Percentiles rank a stretch among this genome's conserved stretches.
Conservation (phyloP, 2,888 invertebrate species). For the Hartigia nigra region DNA sequence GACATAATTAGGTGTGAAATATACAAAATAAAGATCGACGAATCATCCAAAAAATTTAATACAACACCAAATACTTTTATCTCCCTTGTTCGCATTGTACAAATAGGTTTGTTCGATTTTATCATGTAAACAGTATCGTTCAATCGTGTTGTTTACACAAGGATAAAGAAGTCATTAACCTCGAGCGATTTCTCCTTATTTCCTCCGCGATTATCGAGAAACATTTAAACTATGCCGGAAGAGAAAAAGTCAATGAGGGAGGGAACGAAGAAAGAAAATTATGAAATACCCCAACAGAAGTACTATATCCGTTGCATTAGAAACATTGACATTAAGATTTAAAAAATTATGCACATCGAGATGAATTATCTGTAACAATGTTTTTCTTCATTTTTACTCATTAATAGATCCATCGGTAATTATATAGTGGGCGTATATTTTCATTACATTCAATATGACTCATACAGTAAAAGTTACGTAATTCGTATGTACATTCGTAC, state of each 20-base stretch:
- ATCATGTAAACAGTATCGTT: not conserved
- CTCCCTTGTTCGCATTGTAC: not conserved
- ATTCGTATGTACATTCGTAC: constrained; percentile 7
- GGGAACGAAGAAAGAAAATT: not conserved
- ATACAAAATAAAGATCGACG: not conserved
- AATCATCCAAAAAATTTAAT: not conserved
- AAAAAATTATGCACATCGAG: not conserved
- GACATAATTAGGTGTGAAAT: not conserved
- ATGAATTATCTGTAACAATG: not conserved
- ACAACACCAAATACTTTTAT: not conserved
- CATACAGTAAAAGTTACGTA: constrained; percentile 18
- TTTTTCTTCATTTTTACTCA: not conserved
- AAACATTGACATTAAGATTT: not conserved
- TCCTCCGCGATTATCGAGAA: not conserved
- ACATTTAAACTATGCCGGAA: not conserved
- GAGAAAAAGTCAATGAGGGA: not conserved
- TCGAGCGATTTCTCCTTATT: not conserved
- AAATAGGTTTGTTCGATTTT: not conserved
- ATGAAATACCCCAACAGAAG: not conserved
- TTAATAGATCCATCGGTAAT: not conserved
- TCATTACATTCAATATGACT: constrained; percentile 31
- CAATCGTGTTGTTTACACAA: not conserved
- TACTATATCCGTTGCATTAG: not conserved
- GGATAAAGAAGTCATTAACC: not conserved
- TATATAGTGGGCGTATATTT: constrained; percentile 9